Base-by-base conservation (phyloP, 2,113 vertebrate species). In the Clarias magur region DNA sequence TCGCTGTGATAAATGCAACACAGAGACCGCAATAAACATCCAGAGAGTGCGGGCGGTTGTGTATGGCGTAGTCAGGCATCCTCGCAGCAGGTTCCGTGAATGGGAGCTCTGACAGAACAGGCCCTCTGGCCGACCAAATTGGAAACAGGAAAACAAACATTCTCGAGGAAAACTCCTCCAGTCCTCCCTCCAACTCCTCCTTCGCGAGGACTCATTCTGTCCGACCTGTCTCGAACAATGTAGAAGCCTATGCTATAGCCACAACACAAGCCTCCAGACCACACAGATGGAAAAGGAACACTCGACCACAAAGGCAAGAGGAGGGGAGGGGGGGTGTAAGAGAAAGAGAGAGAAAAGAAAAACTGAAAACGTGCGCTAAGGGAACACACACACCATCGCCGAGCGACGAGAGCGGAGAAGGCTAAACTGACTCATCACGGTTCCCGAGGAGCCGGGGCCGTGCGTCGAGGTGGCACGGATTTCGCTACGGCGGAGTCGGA, bases 101-200 rank as follows among this genome's bases (percentile, higher is more conserved):
- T 88, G 89, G 88, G 84, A 90, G 88, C 89, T 89, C 84, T 89
- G 88, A 90, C 80, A 87, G 85, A 85, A 90, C 86, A 84, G 90
- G 90, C 87, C 89, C 87, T 91, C 90, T 87, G 91, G 91, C 90
- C 80, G 85, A 89, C 89, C 88, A 91, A 90, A 91, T 88, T 91
- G 90, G 90, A 92, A 92, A 91, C 91, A 92, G 91, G 89, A 90
- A 92, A 92, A 91, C 89, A 92, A 92, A 92, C 91, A 92, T 89
- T 89, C 87, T 85, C 87, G 70, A 90, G 88, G 86, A 90, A 91
- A 88, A 90, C 85, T 85, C 80, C 85, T 88, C 60, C 88, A 73
- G n/a, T 80, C 57, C 81, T 73, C 57, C 83, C 76, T 75, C 34
- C 84, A 83, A 81, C 68, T 76, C 84, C 63, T 67, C 85, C 86